Conservation (phyloP, 2,888 invertebrate genomes). For the Rotaria magnacalcarata region DNA sequence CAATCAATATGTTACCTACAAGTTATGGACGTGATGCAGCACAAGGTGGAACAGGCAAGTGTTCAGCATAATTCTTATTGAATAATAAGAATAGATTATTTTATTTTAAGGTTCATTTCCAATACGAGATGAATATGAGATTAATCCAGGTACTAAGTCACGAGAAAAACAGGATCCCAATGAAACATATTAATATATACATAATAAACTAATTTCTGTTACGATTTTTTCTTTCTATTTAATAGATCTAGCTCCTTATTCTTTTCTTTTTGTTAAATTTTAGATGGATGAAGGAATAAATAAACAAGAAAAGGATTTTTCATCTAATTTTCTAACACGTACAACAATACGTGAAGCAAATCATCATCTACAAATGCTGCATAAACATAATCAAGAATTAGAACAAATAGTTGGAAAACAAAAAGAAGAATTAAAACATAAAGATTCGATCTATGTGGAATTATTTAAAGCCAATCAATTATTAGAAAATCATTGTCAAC, state of each 20-base stretch:
- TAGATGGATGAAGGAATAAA: background rate
- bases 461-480: background rate
- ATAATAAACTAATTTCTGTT: too few relatives aligned
- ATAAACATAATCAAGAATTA: slow-evolving; percentile 16
- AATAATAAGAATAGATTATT: background rate
- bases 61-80: too few relatives aligned
- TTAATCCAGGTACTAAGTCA: slow-evolving; percentile 2
- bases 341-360: slow-evolving; percentile 36
- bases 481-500: slow-evolving; percentile 9
- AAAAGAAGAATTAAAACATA: background rate
- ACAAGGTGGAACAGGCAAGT: background rate
- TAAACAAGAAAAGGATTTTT: background rate
- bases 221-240: too few relatives aligned
- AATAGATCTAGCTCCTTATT: too few relatives aligned
- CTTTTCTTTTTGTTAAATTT: background rate
- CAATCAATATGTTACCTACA: background rate
- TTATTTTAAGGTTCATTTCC: background rate
- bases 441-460: background rate
- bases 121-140: background rate
- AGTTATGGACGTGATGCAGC: background rate
- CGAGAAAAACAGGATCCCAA: background rate
- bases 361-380: slow-evolving; percentile 24
- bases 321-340: background rate
- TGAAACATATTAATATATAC: background rate
- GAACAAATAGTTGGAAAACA: background rate